Evolutionary conservation across 1,140 invertebrate species (phyloP).

Genomic region (Hycleus phaleratus): DNA sequence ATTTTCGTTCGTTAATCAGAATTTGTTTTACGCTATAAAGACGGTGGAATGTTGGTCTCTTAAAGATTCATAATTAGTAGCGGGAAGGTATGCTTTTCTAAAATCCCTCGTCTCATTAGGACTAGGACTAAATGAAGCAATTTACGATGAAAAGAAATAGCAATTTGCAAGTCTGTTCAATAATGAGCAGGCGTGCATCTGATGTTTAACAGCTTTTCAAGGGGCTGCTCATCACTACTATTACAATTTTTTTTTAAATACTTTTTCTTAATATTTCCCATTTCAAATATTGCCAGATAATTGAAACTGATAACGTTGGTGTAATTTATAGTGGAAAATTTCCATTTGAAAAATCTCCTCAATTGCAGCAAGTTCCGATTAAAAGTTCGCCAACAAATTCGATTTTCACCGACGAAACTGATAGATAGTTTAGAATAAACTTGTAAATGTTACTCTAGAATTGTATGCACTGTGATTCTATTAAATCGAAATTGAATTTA

Average conservation of each 20-base stretch:
- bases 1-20: not conserved
- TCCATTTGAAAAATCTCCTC: too few species aligned
- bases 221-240: not conserved
- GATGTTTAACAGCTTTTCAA: conserved; percentile 13
- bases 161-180: conserved; percentile 24
- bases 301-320: too few species aligned
- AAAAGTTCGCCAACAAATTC: too few species aligned
- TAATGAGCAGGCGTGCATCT: conserved; percentile 19
- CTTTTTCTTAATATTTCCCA: not conserved
- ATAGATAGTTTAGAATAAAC: too few species aligned
- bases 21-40: not conserved
- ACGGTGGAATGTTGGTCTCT: too few species aligned
- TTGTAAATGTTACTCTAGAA: too few species aligned
- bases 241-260: not conserved
- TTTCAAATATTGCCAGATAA: not conserved
- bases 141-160: conserved; percentile 27
- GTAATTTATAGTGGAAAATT: too few species aligned
- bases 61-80: conserved; percentile 4
- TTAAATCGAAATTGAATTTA: too few species aligned
- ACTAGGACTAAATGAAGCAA: conserved; percentile 25
- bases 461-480: too few species aligned
- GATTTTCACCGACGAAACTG: too few species aligned
- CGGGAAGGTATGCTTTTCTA: conserved; percentile 1
- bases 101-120: conserved; percentile 17
- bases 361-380: too few species aligned